Base-by-base conservation (phyloP, 2,888 invertebrate species). In the Scotopteryx bipunctaria region DNA sequence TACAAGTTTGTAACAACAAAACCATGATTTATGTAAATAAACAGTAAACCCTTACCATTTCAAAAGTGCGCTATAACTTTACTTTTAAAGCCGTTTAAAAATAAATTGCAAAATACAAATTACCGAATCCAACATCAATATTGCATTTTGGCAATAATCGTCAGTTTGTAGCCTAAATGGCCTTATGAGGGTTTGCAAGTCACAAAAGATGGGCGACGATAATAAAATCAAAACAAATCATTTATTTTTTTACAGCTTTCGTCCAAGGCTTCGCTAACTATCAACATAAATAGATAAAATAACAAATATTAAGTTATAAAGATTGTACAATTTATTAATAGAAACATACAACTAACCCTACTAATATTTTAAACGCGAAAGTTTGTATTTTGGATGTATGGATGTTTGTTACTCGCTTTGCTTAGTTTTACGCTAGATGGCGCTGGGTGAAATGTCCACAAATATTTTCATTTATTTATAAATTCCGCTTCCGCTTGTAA, bases 91-190 rank as follows among this genome's bases (percentile, higher is more conserved):
- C 58, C 58, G 59, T 73, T 73, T 71, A 67, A 66, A 71, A 71
- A 73, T 76, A 76, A 74, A 76, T 75, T 73, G 76, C 75, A 68
- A 82, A 71, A 77, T 78, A 86, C 85, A 86, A 88, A 87, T 87
- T 83, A 82, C 80, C 69, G 72, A 76, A 81, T 73, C 74, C 80
- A 70, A 72, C 81, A 81, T 84, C 83, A 77, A 81, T 87, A 86
- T 83, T 69, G 78, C 70, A 80, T 80, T 76, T 80, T 64, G 65
- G 81, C 77, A 81, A 87, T 87, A 83, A 88, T 85, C 85, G 82
- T 87, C 81, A 80, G 82, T 84, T 79, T 81, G 79, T 82, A 72
- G 76, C 78, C 67, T 81, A 82, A 86, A 86, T 79, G 80, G 78
- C 74, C 68, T 76, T 66, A 45, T 51, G 32, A n/a, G 46, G 6